These are phyloP conservation scores for Pterocles orientalis DNA, from an alignment of 2,113 vertebrate genomes.

Conservation along the genomic window DNA sequence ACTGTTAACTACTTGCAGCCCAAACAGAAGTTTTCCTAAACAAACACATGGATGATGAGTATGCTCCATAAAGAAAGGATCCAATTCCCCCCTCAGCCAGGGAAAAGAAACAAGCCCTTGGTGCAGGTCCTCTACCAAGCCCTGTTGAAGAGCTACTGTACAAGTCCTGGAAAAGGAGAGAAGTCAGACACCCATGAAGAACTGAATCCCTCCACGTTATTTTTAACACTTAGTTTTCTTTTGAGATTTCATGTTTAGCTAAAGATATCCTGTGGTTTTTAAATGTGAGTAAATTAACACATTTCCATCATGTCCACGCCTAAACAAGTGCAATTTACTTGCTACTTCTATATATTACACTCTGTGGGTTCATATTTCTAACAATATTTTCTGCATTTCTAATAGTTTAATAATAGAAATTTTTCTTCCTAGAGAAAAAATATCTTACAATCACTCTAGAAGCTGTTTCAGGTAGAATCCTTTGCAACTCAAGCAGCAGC, in stretches of 20 bases:
- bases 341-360: background rate
- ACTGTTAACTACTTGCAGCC: background rate
- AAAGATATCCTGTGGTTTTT: background rate
- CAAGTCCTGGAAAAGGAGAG: background rate
- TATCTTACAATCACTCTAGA: background rate
- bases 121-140: background rate
- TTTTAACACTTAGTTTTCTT: background rate
- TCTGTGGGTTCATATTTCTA: background rate
- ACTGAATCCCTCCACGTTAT: fast-evolving
- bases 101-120: background rate
- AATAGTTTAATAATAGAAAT: background rate
- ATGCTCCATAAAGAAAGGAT: background rate
- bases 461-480: slow-evolving; percentile 10
- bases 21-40: background rate
- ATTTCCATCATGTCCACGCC: background rate
- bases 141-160: background rate
- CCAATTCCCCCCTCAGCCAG: background rate
- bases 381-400: background rate
- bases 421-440: background rate
- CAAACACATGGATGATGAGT: fast-evolving
- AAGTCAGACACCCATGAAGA: background rate
- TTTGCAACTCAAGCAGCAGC: background rate
- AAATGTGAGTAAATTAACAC: background rate
- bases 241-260: background rate
- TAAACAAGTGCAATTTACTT: background rate